Percentiles rank a stretch among this genome's conserved stretches.
Conservation (phyloP, 2,113 vertebrate species). For the human (Homo sapiens) region GRCh38 chr6:164431501-164432000, state of each 20-base stretch:
- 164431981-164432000: background rate
- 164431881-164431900: background rate
- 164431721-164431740: background rate
- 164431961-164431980: background rate
- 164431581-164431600: background rate
- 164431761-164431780: background rate
- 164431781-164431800: background rate
- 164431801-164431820: background rate
- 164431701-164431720: background rate
- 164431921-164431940: background rate
- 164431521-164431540: background rate
- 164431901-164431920: background rate
- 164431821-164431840: background rate
- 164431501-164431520: background rate
- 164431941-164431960: too few species aligned
- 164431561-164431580: background rate
- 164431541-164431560: background rate
- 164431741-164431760: background rate
- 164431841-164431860: background rate
- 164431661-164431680: background rate
- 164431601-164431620: background rate
- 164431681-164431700: fast-evolving
- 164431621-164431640: background rate
- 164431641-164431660: background rate
- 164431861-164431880: background rate